Evolutionary conservation across 2,797 vertebrate genomes (phyloP).

Genomic region (Etheostoma perlongum): DNA sequence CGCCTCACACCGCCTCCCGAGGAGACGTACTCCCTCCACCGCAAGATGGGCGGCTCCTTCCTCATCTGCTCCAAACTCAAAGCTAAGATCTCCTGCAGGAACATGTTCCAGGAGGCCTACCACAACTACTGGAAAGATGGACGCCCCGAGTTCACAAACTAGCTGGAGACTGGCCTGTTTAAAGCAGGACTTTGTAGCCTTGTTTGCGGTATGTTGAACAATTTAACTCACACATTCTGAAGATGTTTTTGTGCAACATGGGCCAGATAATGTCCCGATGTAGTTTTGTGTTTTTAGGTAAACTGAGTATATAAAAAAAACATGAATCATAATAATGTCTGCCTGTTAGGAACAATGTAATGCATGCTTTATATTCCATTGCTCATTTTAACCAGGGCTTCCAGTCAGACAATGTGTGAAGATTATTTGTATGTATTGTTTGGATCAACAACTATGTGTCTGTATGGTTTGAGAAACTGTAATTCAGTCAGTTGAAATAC

Average conservation of each 20-base stretch:
- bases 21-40: constrained; percentile 97
- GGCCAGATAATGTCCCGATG: constrained; percentile 1
- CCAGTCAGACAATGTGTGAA: constrained; percentile 18
- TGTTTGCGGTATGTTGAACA: constrained; percentile 26
- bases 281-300: constrained; percentile 7
- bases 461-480: constrained; percentile 24
- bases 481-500: constrained; percentile 35
- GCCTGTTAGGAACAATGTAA: constrained; percentile 2
- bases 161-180: constrained; percentile 7
- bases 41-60: constrained; percentile 98
- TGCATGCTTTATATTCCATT: constrained; percentile 23
- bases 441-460: constrained; percentile 28
- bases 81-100: constrained; percentile 89
- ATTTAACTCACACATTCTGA: constrained; percentile 46
- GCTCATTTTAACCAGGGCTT: constrained; percentile 2
- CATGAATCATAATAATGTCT: not conserved
- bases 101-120: constrained; percentile 92
- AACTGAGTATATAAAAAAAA: not conserved
- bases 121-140: constrained; percentile 86
- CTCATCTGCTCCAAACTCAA: constrained; percentile 97
- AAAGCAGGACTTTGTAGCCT: not conserved
- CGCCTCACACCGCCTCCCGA: constrained; percentile 93
- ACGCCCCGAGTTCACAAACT: not conserved
- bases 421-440: constrained; percentile 25
- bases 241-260: not conserved